phyloP scores from a whole-genome alignment of 2,113 vertebrate species.

The Vulpes lagopus region DNA sequence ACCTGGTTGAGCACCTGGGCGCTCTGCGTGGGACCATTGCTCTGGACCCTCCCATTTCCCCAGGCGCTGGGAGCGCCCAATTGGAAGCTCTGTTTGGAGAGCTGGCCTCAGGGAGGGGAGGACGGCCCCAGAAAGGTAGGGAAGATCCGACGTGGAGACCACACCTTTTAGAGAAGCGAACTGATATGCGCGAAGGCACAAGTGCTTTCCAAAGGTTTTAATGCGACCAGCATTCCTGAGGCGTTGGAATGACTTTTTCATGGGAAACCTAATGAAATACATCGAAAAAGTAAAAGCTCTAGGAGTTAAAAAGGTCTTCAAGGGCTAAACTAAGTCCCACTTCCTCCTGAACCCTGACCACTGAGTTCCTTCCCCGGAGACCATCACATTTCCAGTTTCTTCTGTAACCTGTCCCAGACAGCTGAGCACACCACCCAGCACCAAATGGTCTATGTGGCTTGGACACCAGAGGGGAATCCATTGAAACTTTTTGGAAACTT shows the following conservation, averaged over 20 bases:
- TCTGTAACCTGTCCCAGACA: background rate
- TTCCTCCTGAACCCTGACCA: background rate
- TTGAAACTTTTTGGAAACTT: background rate
- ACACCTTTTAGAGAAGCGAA: background rate
- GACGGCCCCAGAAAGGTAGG: background rate
- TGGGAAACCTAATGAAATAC: background rate
- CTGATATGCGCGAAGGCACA: background rate
- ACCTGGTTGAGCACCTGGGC: fast-evolving
- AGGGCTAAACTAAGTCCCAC: background rate
- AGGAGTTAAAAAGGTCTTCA: background rate
- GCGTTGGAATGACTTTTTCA: background rate
- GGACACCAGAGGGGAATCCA: background rate
- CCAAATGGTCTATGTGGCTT: background rate
- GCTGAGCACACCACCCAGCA: background rate
- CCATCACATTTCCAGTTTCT: background rate
- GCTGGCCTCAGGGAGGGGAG: background rate
- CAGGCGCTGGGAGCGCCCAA: background rate
- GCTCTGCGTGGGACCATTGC: background rate
- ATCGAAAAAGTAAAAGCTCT: background rate
- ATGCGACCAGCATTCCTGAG: background rate
- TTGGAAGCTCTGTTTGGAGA: too few species aligned
- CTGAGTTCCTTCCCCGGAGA: background rate
- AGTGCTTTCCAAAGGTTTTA: background rate
- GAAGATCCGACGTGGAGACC: background rate
- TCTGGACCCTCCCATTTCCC: fast-evolving